Evolutionary conservation across 1,140 invertebrate species (phyloP).

Genomic region (Drosophila kurseongensis): DNA sequence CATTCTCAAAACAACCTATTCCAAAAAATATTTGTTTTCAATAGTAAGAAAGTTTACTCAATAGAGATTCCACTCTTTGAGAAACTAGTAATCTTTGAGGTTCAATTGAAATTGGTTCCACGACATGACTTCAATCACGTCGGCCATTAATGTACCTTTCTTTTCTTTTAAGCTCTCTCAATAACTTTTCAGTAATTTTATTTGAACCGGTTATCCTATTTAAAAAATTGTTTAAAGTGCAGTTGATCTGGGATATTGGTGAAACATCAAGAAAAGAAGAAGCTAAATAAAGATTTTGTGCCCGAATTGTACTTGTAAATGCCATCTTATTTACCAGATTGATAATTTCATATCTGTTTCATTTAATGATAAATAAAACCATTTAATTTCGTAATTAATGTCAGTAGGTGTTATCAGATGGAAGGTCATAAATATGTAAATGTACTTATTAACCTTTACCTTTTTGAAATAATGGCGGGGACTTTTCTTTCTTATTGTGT

Average conservation of each 20-base stretch:
- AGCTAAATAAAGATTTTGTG: not conserved
- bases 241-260: not conserved
- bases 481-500: no score
- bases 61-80: no score
- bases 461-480: no score
- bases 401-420: not conserved
- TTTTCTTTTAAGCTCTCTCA: not conserved
- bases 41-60: no score
- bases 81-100: no score
- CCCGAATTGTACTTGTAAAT: not conserved
- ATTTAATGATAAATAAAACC: not conserved
- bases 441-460: no score
- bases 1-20: no score
- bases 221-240: no score
- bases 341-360: not conserved
- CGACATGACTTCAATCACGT: conserved; percentile 3
- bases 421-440: not conserved
- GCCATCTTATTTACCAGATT: not conserved
- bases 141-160: not conserved
- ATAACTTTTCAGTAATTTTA: no score
- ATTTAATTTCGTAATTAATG: not conserved
- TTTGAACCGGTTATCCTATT: no score
- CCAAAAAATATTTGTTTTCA: no score
- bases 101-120: no score
- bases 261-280: not conserved